Conservation (phyloP, 1,140 invertebrate genomes). For the Homarus americanus region DNA sequence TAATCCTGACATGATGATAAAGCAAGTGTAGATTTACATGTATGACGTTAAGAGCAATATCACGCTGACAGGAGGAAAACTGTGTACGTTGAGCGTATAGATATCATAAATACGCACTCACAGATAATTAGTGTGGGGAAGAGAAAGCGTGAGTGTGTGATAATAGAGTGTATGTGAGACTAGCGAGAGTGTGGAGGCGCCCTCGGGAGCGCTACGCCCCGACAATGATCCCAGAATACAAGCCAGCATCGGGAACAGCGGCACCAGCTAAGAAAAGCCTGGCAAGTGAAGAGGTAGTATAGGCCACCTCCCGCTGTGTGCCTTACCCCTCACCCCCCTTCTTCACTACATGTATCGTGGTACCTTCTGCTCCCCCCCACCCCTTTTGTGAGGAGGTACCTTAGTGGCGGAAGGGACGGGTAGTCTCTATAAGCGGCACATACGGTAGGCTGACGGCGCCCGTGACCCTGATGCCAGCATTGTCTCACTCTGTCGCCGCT, state of each 20-base stretch:
- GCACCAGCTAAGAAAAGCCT: background rate
- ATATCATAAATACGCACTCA: too few relatives aligned
- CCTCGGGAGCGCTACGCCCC: background rate
- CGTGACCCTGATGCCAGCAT: background rate
- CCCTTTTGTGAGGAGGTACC: too few relatives aligned
- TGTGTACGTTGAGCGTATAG: too few relatives aligned
- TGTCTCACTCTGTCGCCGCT: background rate
- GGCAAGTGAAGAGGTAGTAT: background rate
- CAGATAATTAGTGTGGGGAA: too few relatives aligned
- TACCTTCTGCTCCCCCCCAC: too few relatives aligned
- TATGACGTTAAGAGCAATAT: background rate
- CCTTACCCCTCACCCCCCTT: too few relatives aligned
- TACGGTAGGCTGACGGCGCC: background rate
- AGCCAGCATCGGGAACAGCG: background rate
- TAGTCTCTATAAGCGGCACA: background rate
- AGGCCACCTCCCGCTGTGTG: too few relatives aligned
- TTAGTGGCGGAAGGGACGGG: background rate
- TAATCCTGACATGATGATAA: background rate
- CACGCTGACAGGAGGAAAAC: too few relatives aligned
- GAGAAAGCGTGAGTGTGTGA: too few relatives aligned
- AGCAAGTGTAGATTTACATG: background rate
- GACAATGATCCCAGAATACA: constrained; percentile 10
- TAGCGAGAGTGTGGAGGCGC: background rate
- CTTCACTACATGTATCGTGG: too few relatives aligned
- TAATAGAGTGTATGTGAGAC: background rate